phyloP scores from a whole-genome alignment of 2,113 vertebrate species.

The Solea senegalensis region DNA sequence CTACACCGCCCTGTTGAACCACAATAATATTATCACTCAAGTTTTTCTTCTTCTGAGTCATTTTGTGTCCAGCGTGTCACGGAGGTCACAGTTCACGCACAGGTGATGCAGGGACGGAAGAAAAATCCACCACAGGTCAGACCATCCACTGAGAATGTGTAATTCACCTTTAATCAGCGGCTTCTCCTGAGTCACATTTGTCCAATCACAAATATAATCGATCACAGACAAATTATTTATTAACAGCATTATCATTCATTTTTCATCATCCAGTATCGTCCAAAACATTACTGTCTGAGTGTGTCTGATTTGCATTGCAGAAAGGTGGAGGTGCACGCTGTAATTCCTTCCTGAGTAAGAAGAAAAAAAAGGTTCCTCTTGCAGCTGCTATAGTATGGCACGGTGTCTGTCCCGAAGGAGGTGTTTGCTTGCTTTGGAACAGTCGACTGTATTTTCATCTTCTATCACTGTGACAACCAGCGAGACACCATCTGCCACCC shows the following conservation, averaged over 20 bases:
- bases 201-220: no score
- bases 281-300: not conserved
- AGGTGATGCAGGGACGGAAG: no score
- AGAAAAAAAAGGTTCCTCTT: not conserved
- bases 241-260: not conserved
- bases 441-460: conserved; percentile 48
- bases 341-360: not conserved
- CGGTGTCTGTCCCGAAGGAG: conserved; percentile 33
- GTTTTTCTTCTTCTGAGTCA: no score
- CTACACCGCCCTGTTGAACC: no score
- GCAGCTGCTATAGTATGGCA: conserved; percentile 14
- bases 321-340: not conserved
- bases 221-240: not conserved
- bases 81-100: no score
- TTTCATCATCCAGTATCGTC: not conserved
- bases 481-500: conserved; percentile 62
- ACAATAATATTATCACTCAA: no score
- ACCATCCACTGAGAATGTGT: no score
- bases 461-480: conserved; percentile 63
- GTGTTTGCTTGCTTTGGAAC: conserved; percentile 57
- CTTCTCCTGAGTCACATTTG: no score
- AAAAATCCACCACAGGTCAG: no score
- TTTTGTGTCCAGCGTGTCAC: no score
- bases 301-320: not conserved
- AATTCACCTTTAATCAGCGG: no score